Evolutionary conservation across 1,140 invertebrate species (phyloP).

Genomic region (Pachypeltis micranthus): DNA sequence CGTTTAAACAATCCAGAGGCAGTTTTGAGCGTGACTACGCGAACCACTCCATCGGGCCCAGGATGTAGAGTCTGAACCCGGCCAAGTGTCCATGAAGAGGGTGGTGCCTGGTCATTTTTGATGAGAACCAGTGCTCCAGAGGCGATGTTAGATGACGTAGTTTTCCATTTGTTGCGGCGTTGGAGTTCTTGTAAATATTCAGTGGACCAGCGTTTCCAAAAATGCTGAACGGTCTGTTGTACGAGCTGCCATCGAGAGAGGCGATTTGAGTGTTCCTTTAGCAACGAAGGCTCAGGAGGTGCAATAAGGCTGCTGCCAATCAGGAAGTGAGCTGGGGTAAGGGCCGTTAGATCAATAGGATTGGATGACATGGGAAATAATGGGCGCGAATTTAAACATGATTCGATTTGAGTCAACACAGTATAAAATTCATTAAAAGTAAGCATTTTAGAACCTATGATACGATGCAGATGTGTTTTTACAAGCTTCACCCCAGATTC

Average conservation of each 20-base stretch:
- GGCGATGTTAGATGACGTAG: neutral
- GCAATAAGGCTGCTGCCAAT: slow-evolving; percentile 2
- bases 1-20: slow-evolving; percentile 33
- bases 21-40: slow-evolving; percentile 28
- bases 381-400: slow-evolving; percentile 14
- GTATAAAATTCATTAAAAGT: neutral
- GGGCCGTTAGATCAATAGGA: neutral
- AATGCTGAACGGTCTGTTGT: slow-evolving; percentile 25
- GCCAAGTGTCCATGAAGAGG: slow-evolving; percentile 3
- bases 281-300: neutral
- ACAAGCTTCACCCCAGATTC: slow-evolving; percentile 29
- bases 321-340: slow-evolving; percentile 14
- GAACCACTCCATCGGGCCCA: slow-evolving; percentile 3
- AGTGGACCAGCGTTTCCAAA: slow-evolving; percentile 27
- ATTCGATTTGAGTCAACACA: slow-evolving; percentile 12
- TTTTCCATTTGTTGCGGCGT: slow-evolving; percentile 20
- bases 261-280: neutral
- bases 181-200: slow-evolving; percentile 20
- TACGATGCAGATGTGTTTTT: slow-evolving; percentile 25
- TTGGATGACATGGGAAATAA: slow-evolving; percentile 9
- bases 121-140: slow-evolving; percentile 7
- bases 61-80: neutral
- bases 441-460: neutral
- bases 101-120: slow-evolving; percentile 12
- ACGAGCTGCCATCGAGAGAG: slow-evolving; percentile 23